Evolutionary conservation across 2,888 invertebrate genomes (phyloP).

Genomic region (Spodoptera exigua): DNA sequence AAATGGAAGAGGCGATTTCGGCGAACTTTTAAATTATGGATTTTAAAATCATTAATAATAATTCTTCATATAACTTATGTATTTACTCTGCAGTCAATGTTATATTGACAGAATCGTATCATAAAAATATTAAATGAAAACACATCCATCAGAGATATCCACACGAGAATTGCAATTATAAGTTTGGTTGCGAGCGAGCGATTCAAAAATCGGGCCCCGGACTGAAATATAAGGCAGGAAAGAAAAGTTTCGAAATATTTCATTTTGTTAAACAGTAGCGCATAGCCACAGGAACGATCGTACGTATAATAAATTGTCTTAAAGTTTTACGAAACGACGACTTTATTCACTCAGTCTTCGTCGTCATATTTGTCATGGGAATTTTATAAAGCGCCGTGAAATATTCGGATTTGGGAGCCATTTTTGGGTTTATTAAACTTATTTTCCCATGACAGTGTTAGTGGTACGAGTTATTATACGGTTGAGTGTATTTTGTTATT

Average conservation of each 20-base stretch:
- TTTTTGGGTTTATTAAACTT: slow-evolving; percentile 39
- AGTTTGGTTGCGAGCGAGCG: slow-evolving; percentile 7
- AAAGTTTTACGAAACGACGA: slow-evolving; percentile 66
- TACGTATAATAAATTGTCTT: slow-evolving; percentile 74
- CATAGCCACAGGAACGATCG: slow-evolving; percentile 68
- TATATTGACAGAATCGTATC: too few relatives aligned
- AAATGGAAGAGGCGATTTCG: too few relatives aligned
- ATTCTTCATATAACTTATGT: too few relatives aligned
- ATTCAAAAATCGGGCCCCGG: slow-evolving; percentile 37
- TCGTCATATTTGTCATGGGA: slow-evolving; percentile 59
- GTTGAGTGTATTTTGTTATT: slow-evolving; percentile 3
- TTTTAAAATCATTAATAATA: too few relatives aligned
- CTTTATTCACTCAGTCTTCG: slow-evolving; percentile 63
- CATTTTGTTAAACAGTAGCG: slow-evolving; percentile 71
- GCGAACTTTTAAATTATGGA: too few relatives aligned
- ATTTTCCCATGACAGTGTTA: slow-evolving; percentile 8
- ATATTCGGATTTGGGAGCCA: slow-evolving; percentile 40
- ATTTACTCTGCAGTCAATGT: too few relatives aligned
- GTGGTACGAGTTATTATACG: not conserved
- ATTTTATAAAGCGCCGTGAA: slow-evolving; percentile 50
- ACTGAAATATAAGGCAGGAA: slow-evolving; percentile 26
- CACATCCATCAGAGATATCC: slow-evolving; percentile 9
- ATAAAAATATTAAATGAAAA: slow-evolving; percentile 5
- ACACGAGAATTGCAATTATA: slow-evolving; percentile 19
- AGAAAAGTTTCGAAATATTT: slow-evolving; percentile 65